phyloP scores from a whole-genome alignment of 2,888 invertebrate species.

The Cerastis rubricosa region DNA sequence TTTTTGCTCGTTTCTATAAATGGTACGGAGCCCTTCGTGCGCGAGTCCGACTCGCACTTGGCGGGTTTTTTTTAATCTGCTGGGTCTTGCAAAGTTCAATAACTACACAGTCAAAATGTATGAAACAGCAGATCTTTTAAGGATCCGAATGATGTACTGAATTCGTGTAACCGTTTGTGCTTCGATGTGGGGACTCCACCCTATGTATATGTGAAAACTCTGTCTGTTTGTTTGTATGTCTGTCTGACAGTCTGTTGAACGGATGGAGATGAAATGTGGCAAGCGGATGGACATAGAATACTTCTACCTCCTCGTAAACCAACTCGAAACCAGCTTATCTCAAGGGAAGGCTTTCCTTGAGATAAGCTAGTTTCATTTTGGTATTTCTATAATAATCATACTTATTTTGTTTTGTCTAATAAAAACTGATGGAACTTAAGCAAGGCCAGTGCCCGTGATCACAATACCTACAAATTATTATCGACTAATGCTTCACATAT shows the following conservation, averaged over 20 bases:
- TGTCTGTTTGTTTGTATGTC: neutral
- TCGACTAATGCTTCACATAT: slow-evolving; percentile 1
- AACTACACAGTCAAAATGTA: too few relatives aligned
- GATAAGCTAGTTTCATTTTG: neutral
- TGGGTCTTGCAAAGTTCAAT: too few relatives aligned
- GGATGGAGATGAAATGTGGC: too few relatives aligned
- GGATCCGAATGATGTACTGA: neutral
- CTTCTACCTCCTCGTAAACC: neutral
- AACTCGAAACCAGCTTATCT: too few relatives aligned
- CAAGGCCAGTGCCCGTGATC: neutral
- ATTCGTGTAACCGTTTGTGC: neutral
- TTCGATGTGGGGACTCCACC: too few relatives aligned
- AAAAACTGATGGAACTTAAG: neutral
- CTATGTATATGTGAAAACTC: neutral
- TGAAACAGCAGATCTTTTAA: too few relatives aligned
- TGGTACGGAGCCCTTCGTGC: too few relatives aligned
- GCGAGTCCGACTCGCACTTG: too few relatives aligned
- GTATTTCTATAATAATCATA: neutral
- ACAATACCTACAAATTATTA: neutral
- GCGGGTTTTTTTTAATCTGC: too few relatives aligned
- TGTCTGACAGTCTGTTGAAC: neutral
- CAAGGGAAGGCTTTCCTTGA: neutral
- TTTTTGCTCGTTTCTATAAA: too few relatives aligned
- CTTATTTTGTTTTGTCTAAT: neutral
- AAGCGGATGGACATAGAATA: neutral